Conservation (phyloP, 2,113 vertebrate genomes). For the Lophotis ruficrista region DNA sequence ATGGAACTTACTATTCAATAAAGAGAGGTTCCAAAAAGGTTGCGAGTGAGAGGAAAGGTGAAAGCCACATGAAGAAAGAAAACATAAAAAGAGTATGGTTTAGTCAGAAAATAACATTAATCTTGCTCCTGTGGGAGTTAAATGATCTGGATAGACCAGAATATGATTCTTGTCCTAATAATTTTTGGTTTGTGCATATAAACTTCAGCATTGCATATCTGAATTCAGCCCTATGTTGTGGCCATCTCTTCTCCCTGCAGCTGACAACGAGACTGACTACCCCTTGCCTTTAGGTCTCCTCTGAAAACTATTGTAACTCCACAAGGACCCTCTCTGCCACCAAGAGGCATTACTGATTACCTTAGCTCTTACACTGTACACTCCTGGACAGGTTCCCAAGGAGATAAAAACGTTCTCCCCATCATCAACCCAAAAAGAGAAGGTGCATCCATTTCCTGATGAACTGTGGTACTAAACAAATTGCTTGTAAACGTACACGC, state of each 20-base stretch:
- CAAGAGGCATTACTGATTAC: background rate
- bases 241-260: fast-evolving
- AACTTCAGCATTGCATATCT: background rate
- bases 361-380: background rate
- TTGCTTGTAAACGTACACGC: fast-evolving
- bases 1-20: background rate
- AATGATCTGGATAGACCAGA: background rate
- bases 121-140: background rate
- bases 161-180: background rate
- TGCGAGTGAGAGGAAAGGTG: background rate
- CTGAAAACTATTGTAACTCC: background rate
- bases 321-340: background rate
- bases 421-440: background rate
- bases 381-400: background rate
- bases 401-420: background rate
- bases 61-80: background rate
- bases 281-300: background rate
- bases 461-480: background rate
- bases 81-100: background rate
- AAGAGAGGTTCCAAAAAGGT: background rate
- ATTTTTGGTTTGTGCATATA: background rate
- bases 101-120: background rate
- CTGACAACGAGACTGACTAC: background rate
- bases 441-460: background rate
- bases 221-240: fast-evolving